These are phyloP conservation scores for Argya squamiceps DNA, from an alignment of 2,797 vertebrate species.

Conservation along the genomic window DNA sequence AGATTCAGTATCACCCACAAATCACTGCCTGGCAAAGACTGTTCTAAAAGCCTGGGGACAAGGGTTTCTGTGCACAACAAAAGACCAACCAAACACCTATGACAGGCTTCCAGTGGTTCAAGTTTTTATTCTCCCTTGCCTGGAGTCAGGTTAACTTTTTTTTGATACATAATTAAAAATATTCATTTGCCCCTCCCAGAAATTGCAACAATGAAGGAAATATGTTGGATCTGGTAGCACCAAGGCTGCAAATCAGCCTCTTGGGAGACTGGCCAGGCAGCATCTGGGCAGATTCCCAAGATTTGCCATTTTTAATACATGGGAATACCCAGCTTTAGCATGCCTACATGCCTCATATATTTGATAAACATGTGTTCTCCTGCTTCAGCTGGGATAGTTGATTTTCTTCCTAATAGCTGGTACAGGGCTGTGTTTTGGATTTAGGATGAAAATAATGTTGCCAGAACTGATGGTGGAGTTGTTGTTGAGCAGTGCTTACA, in stretches of 20 bases:
- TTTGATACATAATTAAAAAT: not conserved
- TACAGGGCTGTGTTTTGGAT: not conserved
- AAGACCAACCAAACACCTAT: not conserved
- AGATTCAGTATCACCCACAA: not conserved
- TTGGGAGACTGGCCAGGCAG: not conserved
- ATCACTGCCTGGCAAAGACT: not conserved
- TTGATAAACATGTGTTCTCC: fast-evolving
- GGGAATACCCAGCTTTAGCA: not conserved
- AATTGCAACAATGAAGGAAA: not conserved
- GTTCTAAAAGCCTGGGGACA: not conserved
- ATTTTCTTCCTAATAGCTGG: not conserved
- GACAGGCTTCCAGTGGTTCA: not conserved
- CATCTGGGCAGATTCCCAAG: not conserved
- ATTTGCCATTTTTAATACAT: not conserved
- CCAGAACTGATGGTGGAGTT: not conserved
- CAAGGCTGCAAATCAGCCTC: not conserved
- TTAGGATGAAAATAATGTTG: not conserved
- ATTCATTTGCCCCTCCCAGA: not conserved
- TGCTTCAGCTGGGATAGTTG: not conserved
- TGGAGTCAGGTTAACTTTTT: not conserved
- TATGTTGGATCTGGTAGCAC: not conserved
- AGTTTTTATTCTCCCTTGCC: not conserved
- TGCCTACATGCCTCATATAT: not conserved
- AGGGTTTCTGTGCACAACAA: not conserved
- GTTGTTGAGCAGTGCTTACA: not conserved